These are phyloP conservation scores for Microtus ochrogaster DNA, from an alignment of 2,113 vertebrate species.

Conservation along the genomic window DNA sequence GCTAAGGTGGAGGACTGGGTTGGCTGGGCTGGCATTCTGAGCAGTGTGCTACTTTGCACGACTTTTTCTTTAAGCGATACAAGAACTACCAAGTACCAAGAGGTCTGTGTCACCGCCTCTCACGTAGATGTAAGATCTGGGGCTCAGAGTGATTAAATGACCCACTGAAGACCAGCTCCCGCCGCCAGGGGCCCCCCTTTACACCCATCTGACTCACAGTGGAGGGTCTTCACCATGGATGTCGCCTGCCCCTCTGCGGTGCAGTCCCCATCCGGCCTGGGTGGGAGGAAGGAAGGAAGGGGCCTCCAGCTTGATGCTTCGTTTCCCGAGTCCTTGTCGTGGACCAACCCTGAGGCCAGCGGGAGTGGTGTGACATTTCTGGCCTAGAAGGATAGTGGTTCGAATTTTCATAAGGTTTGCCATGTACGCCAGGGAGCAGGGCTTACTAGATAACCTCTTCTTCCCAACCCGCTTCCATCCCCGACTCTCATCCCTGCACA, in stretches of 20 bases:
- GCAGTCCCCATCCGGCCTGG: background rate
- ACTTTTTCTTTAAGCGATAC: background rate
- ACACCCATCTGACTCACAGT: background rate
- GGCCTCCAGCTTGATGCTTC: background rate
- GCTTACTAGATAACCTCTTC: conserved; percentile 9
- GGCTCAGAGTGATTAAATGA: background rate
- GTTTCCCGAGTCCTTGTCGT: background rate
- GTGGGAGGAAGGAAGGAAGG: background rate
- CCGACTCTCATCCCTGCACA: background rate
- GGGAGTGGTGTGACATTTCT: background rate
- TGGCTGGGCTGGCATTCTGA: background rate
- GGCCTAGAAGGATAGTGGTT: background rate
- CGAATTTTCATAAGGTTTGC: conserved; percentile 39
- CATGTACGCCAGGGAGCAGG: background rate
- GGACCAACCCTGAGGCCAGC: background rate
- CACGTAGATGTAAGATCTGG: accelerated
- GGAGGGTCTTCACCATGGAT: background rate
- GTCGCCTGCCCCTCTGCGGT: too few relatives aligned
- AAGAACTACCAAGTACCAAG: background rate
- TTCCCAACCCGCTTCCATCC: background rate
- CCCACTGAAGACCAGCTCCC: background rate
- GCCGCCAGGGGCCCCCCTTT: background rate
- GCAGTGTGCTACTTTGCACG: accelerated
- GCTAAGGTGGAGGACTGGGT: background rate
- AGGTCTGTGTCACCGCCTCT: background rate